Evolutionary conservation across 2,888 invertebrate genomes (phyloP), one percentile per base, ranked within the genome.

Genomic region (Ichneumon xanthorius): DNA sequence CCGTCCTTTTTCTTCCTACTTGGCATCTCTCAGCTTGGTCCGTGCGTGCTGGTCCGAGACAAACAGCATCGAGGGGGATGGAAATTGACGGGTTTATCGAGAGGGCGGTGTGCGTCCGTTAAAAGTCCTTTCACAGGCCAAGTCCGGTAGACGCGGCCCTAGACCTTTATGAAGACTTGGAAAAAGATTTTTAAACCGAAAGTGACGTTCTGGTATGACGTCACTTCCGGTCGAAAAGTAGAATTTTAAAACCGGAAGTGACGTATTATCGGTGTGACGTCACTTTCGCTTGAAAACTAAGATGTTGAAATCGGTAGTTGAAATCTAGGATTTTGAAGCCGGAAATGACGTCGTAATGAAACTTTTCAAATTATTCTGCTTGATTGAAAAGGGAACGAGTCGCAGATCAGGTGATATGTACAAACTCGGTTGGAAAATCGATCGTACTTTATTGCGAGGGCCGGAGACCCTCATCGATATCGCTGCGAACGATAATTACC

Each of bases 41-140:
- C 45, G 71, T 68, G 61, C 55, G 77, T 72, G 58, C 14, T n/a
- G 50, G 80, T 75, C 81, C 71, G 73, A 76, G 83, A 88, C 78
- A 91, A 91, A 92, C 91, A 91, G 89, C 89, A 89, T 89, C 85
- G 75, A 90, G 91, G 90, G 90, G 50, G 26, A 19, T 90, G 90
- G 90, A 91, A 92, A 92, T 92, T 91, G 92, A 92, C 92, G 89
- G 91, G 89, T 92, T 92, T 92, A 91, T 92, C 91, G 91, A 86
- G 86, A 50, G 48, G 53, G 58, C 82, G 73, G 78, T 77, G 14
- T 26, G 40, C 55, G 26, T 26, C 53, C 50, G 53, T 61, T 63
- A 33, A 63, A 63, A 26, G 58, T 58, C 22, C 4, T 16, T 58
- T 58, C 58, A 26, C 58, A 22, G 58, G 58, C 45, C 45, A 48